Evolutionary conservation across 2,113 vertebrate genomes (phyloP), one percentile per base, ranked within the genome.

Genomic region (Terrapene triunguis): DNA sequence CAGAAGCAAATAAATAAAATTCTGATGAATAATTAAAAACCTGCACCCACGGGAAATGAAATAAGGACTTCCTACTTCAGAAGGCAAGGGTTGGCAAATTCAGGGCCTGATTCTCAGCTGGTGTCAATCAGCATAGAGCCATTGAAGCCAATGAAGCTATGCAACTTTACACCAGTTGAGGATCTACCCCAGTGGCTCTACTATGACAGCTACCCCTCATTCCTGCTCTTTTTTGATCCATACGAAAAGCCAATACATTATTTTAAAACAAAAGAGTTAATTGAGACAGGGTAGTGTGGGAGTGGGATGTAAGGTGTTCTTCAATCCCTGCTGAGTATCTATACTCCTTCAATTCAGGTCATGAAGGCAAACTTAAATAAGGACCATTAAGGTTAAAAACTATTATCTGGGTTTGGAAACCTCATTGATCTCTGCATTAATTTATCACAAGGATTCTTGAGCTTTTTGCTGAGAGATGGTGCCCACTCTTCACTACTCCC

Each of bases 361-460:
- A 35, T 13, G 65, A 32, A 85, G 10, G 19, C 51, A 62, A 35
- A 81, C 29, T 87, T 91, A 76, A 88, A 80, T 53, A 62, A 94
- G 57, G 82, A 35, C 29, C 62, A 93, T 38, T 29, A 83, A 84
- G 92, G 10, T 38, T 38, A 24, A 94, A 87, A 89, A 11, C 50
- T 89, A 7, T 94, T 90, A 92, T 92, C 25, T 62, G 78, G 87
- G 84, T 42, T 47, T 35, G 74, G 94, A 50, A 90, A 87, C 89
- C 85, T 91, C 80, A 95, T 89, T 94, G 84, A 87, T 50, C 13
- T 12, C 14, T 89, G 5, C 5, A 59, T 92, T 91, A 19, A 81
- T 91, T 92, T 84, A 14, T 47, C 54, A 78, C 4, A n/a, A 0
- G 62, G 62, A 78, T 5, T 27, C 86, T 88, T 95, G 29, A 24